phyloP scores from a whole-genome alignment of 2,113 vertebrate genomes.

The Tamias sibiricus region DNA sequence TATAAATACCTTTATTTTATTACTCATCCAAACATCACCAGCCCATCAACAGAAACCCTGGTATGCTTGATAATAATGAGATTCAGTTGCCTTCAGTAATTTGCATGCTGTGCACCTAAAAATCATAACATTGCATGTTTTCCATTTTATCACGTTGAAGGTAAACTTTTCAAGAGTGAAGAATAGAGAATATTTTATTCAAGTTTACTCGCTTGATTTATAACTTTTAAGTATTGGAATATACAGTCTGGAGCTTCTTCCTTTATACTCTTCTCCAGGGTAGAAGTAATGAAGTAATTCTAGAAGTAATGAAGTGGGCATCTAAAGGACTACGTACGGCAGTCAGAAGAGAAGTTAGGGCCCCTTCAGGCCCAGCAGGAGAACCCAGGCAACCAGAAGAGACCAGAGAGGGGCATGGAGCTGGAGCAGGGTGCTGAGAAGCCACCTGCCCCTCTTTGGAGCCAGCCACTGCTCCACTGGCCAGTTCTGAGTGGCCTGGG shows the following conservation, averaged over 20 bases:
- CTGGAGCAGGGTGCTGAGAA: rapidly evolving
- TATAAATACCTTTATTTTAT: not conserved
- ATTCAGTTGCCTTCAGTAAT: not conserved
- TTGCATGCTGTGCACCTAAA: not conserved
- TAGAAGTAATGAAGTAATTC: not conserved
- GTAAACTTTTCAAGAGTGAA: not conserved
- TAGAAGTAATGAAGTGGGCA: not conserved
- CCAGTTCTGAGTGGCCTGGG: not conserved
- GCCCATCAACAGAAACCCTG: not conserved
- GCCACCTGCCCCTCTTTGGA: not conserved
- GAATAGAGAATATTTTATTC: not conserved
- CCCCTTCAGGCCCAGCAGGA: not conserved
- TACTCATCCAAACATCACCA: not conserved
- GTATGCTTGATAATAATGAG: not conserved
- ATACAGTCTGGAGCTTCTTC: not conserved
- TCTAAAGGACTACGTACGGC: not conserved
- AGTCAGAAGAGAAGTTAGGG: not conserved
- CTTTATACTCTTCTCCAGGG: not conserved
- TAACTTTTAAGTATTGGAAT: not conserved
- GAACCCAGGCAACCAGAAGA: not conserved
- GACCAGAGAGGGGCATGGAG: too few species aligned
- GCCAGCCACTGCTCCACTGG: not conserved
- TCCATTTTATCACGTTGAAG: not conserved
- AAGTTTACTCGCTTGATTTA: not conserved
- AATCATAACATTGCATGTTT: not conserved